These are phyloP conservation scores for Crotalus viridis DNA, from an alignment of 2,113 vertebrate species.

Conservation along the genomic window DNA sequence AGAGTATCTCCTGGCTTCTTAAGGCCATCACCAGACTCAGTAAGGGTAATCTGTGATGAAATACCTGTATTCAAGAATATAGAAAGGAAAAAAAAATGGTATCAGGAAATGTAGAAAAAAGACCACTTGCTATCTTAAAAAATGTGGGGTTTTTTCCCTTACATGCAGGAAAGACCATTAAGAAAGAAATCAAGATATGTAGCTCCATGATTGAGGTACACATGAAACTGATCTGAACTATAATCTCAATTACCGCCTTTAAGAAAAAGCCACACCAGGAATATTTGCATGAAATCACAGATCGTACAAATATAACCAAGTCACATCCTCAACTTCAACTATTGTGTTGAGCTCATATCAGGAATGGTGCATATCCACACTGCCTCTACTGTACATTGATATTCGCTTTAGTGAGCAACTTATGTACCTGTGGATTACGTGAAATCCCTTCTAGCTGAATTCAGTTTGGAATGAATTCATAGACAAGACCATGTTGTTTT, in stretches of 20 bases:
- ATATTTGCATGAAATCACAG: neutral
- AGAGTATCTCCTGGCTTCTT: neutral
- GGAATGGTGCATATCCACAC: neutral
- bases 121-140: neutral
- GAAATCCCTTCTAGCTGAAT: too few relatives aligned
- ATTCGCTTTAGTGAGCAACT: neutral
- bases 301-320: neutral
- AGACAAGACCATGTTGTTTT: too few relatives aligned
- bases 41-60: neutral
- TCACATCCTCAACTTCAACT: too few relatives aligned
- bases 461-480: too few relatives aligned
- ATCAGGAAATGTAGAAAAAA: neutral
- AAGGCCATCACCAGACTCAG: neutral
- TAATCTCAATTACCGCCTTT: accelerated
- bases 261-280: neutral
- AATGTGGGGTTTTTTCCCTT: too few relatives aligned
- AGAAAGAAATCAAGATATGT: too few relatives aligned
- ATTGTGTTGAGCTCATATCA: neutral
- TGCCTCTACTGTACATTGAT: neutral
- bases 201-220: too few relatives aligned
- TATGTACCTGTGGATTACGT: too few relatives aligned
- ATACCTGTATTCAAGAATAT: neutral
- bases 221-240: neutral
- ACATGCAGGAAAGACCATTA: too few relatives aligned
- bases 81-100: neutral